These are phyloP conservation scores for Pteronotus mesoamericanus DNA, from an alignment of 2,797 vertebrate genomes.

Conservation along the genomic window DNA sequence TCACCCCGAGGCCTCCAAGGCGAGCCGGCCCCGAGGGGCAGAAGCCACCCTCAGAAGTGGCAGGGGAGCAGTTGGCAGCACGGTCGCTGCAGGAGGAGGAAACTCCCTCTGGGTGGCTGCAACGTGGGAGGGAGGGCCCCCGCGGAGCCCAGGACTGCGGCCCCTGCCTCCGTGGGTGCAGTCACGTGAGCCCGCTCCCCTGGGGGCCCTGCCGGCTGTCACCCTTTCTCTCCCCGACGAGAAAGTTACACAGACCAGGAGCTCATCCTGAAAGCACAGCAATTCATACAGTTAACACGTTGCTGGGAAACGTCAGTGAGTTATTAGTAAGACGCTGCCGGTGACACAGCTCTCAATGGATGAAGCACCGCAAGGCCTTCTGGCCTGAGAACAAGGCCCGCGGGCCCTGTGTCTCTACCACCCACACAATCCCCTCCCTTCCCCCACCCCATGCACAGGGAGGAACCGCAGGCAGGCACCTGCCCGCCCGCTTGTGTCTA, in stretches of 20 bases:
- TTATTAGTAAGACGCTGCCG: neutral
- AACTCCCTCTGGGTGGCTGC: neutral
- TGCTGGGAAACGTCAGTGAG: neutral
- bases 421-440: accelerated
- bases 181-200: accelerated
- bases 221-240: neutral
- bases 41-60: neutral
- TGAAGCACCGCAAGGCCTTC: neutral
- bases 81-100: neutral
- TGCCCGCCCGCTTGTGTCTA: too few species aligned
- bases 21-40: neutral
- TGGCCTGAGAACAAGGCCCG: neutral
- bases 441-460: too few species aligned
- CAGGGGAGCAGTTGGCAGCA: accelerated
- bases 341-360: neutral
- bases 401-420: too few species aligned
- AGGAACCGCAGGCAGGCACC: neutral
- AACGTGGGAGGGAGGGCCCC: neutral
- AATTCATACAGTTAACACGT: too few species aligned
- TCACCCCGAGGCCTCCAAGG: neutral
- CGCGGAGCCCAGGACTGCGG: too few species aligned
- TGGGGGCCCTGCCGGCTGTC: neutral
- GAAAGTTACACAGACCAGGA: neutral
- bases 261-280: accelerated
- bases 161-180: too few species aligned